Evolutionary conservation across 2,888 invertebrate species (phyloP), one percentile per base, ranked within the genome.

Genomic region (Drosophila lutescens): DNA sequence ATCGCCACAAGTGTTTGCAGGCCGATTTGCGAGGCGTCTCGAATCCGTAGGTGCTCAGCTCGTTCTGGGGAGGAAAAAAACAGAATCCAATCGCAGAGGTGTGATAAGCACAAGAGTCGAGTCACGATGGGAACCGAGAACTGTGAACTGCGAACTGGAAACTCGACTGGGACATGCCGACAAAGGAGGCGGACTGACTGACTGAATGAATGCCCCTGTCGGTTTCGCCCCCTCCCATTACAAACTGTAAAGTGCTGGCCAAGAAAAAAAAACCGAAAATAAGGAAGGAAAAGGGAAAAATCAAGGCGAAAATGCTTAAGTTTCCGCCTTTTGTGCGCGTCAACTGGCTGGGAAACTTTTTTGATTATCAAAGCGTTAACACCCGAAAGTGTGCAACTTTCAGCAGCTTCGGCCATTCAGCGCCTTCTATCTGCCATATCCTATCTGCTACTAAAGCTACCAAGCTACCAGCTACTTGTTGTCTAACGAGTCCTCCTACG

Each of bases 11-110:
- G 93, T 98, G 98, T 89, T 98, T 97, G 92, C 98, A 98, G 15
- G 98, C 98, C 26, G 97, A 94, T 86, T 97, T 96, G 63, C 97
- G 97, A 50, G 97, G 96, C 26, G 98, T 97, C 93, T 98, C 98
- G 93, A 98, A 98, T 7, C 98, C 98, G 92, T 98, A 98, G n/a
- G 98, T 98, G 91, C 97, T 96, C 80, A 98, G 97, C 88, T 98
- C 98, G 91, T 97, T 97, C 97, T 97, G 92, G 76, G 87, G 34
- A 15, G 12, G 13, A 20, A 2, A 10, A 38, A 7, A 30, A 20
- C 17, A 23, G 36, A 40, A 20, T 34, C 9, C 34, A 60, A 74
- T 49, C 69, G 53, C 57, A 61, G 50, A 68, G 77, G 85, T 77
- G 78, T 84, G 87, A 85, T 85, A 82, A 82, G 87, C 79, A 70